These are phyloP conservation scores for Pardosa pseudoannulata DNA, from an alignment of 2,888 invertebrate genomes.

Conservation along the genomic window DNA sequence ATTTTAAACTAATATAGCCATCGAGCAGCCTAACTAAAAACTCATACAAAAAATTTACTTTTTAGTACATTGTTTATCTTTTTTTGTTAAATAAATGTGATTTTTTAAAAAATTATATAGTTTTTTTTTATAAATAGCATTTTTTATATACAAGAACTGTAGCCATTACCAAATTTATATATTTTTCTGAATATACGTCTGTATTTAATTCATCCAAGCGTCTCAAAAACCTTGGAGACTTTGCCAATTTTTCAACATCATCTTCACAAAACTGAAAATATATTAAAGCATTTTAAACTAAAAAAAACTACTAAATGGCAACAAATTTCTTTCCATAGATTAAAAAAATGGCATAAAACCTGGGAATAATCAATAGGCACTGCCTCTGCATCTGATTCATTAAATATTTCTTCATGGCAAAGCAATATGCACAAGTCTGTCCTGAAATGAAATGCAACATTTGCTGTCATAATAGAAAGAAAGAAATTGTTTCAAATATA, in stretches of 20 bases:
- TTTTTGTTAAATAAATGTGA: too few species aligned
- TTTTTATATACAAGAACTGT: too few species aligned
- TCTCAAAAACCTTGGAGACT: slow-evolving; percentile 31
- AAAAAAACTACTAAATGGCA: too few species aligned
- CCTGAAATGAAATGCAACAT: slow-evolving; percentile 29
- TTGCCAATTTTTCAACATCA: slow-evolving; percentile 50
- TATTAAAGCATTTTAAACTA: too few species aligned
- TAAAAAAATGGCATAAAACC: slow-evolving; percentile 3
- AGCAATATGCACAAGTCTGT: slow-evolving; percentile 50
- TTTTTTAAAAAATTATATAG: too few species aligned
- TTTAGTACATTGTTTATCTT: too few species aligned
- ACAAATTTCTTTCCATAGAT: background rate
- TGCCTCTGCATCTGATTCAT: background rate
- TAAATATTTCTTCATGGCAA: slow-evolving; percentile 52
- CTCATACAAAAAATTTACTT: too few species aligned
- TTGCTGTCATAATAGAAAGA: too few species aligned
- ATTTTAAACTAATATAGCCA: too few species aligned
- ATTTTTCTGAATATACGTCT: slow-evolving; percentile 29
- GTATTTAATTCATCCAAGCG: slow-evolving; percentile 11
- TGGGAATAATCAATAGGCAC: slow-evolving; percentile 45
- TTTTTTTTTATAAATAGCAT: too few species aligned
- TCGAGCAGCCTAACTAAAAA: too few species aligned
- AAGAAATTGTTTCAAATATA: too few species aligned
- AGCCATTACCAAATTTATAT: slow-evolving; percentile 44
- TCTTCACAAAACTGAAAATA: slow-evolving; percentile 58